Base-by-base conservation (phyloP, 2,113 vertebrate genomes). In the Alectura lathami region DNA sequence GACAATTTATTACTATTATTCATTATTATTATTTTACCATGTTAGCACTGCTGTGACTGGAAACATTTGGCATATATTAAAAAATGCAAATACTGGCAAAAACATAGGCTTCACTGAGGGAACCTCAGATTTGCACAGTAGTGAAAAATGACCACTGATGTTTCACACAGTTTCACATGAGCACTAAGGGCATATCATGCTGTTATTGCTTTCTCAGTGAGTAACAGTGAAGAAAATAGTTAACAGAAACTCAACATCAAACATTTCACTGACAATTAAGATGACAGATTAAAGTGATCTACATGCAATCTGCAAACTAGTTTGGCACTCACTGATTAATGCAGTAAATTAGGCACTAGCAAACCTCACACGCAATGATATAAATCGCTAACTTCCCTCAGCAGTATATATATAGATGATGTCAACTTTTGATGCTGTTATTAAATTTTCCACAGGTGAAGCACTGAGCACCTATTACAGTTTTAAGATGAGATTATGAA, bases 251-350 rank as follows among this genome's bases (percentile, higher is more conserved):
- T 83, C 85, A 81, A 89, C 83, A 76, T 82, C 93, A 92, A 95
- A 96, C 92, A 92, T 86, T 89, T 96, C 86, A 94, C 75, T 94
- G 89, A 69, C 91, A 95, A 95, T 96, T 96, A 97, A 86, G 66
- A 72, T 95, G 95, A 96, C 89, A 96, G 88, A 97, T 95, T 95
- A 97, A 96, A 96, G 77, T 86, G 89, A 95, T 96, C 95, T 89
- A 84, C 94, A 84, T 86, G 86, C 86, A 94, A 93, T 95, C 85
- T 94, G 75, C 75, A 94, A 95, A 82, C 83, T 83, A 81, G 93
- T 95, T 81, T 89, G 94, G 95, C 91, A 92, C 76, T 95, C 89
- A 34, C 88, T 96, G 95, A 96, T 97, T 97, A 96, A 95, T 92
- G 92, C 78, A 91, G 88, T 93, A 96, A 96, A 97, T 96, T 91